These are phyloP conservation scores for Lepeophtheirus nordmannii DNA, from an alignment of 2,888 invertebrate species.

Conservation along the genomic window DNA sequence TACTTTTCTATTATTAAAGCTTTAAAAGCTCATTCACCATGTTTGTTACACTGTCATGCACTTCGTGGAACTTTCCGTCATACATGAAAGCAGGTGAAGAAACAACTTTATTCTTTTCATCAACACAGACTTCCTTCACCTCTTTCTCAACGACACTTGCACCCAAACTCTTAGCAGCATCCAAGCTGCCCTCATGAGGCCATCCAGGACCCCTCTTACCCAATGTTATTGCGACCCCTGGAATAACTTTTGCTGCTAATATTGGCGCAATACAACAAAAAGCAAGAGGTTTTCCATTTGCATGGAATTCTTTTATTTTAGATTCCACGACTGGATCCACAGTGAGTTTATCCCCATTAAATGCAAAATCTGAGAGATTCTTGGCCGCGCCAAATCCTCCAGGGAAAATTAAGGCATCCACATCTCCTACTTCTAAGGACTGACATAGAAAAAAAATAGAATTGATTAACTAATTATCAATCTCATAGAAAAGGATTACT, in stretches of 20 bases:
- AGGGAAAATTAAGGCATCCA: conserved; percentile 42
- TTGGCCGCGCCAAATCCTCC: conserved; percentile 45
- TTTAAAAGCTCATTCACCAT: conserved; percentile 35
- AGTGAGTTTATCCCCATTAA: conserved; percentile 4
- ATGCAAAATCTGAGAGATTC: conserved; percentile 37
- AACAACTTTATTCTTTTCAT: conserved; percentile 38
- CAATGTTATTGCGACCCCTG: conserved; percentile 33
- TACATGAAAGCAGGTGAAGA: conserved; percentile 45
- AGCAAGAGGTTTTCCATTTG: conserved; percentile 40
- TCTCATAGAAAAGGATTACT: background rate
- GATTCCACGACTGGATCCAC: conserved; percentile 36
- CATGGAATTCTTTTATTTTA: conserved; percentile 39
- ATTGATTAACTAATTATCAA: background rate
- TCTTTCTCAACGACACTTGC: conserved; percentile 35
- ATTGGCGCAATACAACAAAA: conserved; percentile 42
- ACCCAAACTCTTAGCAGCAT: conserved; percentile 38
- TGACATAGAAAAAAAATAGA: conserved; percentile 30
- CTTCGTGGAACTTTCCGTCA: conserved; percentile 37
- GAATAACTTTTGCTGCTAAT: conserved; percentile 37
- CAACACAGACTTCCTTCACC: conserved; percentile 37
- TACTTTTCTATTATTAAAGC: too few species aligned
- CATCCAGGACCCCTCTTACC: conserved; percentile 35
- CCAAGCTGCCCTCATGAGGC: conserved; percentile 40
- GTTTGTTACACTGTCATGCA: conserved; percentile 41
- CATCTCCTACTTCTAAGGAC: conserved; percentile 34